Conservation (phyloP, 2,888 invertebrate species). For the Galerucella pusilla region DNA sequence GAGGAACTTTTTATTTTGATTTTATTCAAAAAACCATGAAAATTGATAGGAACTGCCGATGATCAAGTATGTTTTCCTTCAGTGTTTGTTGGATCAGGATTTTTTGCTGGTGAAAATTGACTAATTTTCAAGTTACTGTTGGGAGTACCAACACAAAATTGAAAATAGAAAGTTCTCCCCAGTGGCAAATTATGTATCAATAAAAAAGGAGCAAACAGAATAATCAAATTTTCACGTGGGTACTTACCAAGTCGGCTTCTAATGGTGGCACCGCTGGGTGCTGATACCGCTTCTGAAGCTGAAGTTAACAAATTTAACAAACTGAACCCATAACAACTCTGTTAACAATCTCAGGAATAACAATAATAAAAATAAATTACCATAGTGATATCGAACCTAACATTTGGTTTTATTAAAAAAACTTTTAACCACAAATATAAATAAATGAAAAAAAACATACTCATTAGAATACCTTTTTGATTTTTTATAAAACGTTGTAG, state of each 20-base stretch:
- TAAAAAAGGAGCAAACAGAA: conserved; percentile 22
- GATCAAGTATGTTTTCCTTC: no score
- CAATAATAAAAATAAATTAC: conserved; percentile 35
- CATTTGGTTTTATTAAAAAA: conserved; percentile 24
- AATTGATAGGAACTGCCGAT: background rate
- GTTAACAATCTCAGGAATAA: conserved; percentile 60
- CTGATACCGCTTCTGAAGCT: conserved; percentile 64
- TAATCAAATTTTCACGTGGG: conserved; percentile 24
- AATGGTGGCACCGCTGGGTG: conserved; percentile 78
- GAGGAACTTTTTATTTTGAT: conserved; percentile 2
- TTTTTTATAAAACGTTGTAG: conserved; percentile 76
- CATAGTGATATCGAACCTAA: conserved; percentile 15
- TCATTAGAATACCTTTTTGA: conserved; percentile 79
- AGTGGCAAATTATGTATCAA: conserved; percentile 13
- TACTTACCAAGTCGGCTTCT: conserved; percentile 92
- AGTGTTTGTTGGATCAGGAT: background rate
- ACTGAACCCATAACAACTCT: conserved; percentile 60
- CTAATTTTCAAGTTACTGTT: background rate
- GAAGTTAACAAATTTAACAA: conserved; percentile 64
- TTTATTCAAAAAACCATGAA: background rate
- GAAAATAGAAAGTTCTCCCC: background rate
- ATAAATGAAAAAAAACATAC: conserved; percentile 28
- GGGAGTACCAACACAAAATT: background rate
- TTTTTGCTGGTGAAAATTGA: background rate
- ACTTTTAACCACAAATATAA: conserved; percentile 10